Conservation (phyloP, 2,797 vertebrate genomes). For the Carapus acus region DNA sequence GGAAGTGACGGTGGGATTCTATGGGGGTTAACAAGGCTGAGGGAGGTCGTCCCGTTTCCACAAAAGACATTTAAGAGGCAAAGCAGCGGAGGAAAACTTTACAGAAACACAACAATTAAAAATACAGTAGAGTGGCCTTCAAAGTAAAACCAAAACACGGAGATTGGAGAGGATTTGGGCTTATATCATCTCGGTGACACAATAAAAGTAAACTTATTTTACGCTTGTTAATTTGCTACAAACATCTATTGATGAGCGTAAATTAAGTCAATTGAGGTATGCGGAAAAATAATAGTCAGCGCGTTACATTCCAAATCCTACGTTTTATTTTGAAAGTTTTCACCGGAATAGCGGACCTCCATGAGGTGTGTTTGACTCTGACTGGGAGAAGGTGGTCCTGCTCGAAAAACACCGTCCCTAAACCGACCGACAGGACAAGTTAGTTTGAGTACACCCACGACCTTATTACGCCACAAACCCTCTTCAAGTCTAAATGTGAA, state of each 20-base stretch:
- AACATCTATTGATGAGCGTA: too few relatives aligned
- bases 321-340: slow-evolving; percentile 44
- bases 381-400: slow-evolving; percentile 59
- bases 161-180: too few relatives aligned
- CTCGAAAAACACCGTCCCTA: slow-evolving; percentile 63
- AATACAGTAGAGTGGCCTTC: slow-evolving; percentile 7
- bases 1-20: slow-evolving; percentile 64
- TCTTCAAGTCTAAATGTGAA: not conserved
- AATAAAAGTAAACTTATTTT: too few relatives aligned
- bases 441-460: slow-evolving; percentile 3
- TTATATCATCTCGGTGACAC: too few relatives aligned
- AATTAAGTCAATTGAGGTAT: too few relatives aligned
- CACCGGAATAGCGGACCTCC: slow-evolving; percentile 10
- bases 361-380: not conserved
- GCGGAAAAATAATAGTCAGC: too few relatives aligned
- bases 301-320: accelerated
- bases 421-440: slow-evolving; percentile 27
- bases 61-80: slow-evolving; percentile 53
- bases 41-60: slow-evolving; percentile 58
- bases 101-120: not conserved
- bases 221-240: too few relatives aligned
- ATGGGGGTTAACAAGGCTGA: slow-evolving; percentile 58
- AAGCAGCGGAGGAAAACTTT: slow-evolving; percentile 11
- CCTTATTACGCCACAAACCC: not conserved
- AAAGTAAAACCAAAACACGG: slow-evolving; percentile 36